A percentile compares a stretch with the other conserved stretches of the same genome.
Conservation (phyloP, 2,888 invertebrate genomes). For the Pollenia griseotomentosa region DNA sequence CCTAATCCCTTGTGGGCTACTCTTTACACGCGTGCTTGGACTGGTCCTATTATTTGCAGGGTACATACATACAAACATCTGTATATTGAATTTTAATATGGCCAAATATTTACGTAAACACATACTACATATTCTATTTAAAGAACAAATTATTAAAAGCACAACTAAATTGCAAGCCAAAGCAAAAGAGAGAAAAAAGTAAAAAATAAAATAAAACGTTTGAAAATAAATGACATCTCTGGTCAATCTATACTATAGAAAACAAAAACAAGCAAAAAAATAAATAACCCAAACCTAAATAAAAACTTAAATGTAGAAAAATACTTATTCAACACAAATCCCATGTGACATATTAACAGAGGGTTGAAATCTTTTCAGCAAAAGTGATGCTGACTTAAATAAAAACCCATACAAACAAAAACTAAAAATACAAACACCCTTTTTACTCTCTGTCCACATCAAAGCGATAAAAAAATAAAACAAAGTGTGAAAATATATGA, state of each 20-base stretch:
- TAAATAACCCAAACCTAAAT: slow-evolving; percentile 53
- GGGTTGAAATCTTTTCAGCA: slow-evolving; percentile 56
- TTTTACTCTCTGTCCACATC: neutral
- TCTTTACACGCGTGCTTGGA: too few relatives aligned
- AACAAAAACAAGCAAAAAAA: neutral
- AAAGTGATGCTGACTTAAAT: slow-evolving; percentile 53
- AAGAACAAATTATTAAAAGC: slow-evolving; percentile 15
- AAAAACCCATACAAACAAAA: slow-evolving; percentile 40
- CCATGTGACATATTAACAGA: slow-evolving; percentile 68
- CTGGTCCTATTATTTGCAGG: too few relatives aligned
- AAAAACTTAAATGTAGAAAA: slow-evolving; percentile 64
- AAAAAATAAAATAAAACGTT: slow-evolving; percentile 21
- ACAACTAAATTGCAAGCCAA: slow-evolving; percentile 58
- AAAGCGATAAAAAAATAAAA: slow-evolving; percentile 16
- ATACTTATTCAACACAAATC: slow-evolving; percentile 70
- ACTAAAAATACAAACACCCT: slow-evolving; percentile 38
- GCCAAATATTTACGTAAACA: neutral
- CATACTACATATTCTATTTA: neutral
- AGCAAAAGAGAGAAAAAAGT: slow-evolving; percentile 26
- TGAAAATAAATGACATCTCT: slow-evolving; percentile 54
- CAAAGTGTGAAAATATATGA: slow-evolving; percentile 46
- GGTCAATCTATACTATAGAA: neutral
- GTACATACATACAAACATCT: neutral
- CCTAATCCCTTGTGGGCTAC: too few relatives aligned
- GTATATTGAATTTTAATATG: neutral